A percentile compares a stretch with the other conserved stretches of the same genome.
Conservation (phyloP, 2,888 invertebrate species). For the Aelia acuminata region DNA sequence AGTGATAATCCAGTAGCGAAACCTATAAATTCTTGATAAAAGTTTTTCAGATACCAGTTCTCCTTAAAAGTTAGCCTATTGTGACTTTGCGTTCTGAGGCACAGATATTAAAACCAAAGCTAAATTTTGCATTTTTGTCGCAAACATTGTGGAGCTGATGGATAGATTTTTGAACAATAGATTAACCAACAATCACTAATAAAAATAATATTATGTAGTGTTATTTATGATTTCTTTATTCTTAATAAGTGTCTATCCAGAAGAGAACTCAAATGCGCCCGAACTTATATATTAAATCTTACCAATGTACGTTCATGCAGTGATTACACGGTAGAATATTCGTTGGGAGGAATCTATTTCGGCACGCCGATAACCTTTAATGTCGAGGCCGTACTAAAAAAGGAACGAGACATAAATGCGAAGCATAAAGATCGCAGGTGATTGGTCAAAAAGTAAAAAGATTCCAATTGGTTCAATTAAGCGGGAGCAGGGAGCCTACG, state of each 20-base stretch:
- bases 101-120: too few species aligned
- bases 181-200: too few species aligned
- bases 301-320: background rate
- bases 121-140: too few species aligned
- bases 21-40: too few species aligned
- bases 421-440: slow-evolving; percentile 13
- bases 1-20: too few species aligned
- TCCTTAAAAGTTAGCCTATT: too few species aligned
- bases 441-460: slow-evolving; percentile 14
- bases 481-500: slow-evolving; percentile 1
- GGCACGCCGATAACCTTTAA: background rate
- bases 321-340: background rate
- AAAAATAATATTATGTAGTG: too few species aligned
- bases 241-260: background rate
- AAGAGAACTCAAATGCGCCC: background rate
- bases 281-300: background rate
- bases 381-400: background rate
- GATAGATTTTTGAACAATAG: too few species aligned
- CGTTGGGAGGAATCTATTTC: background rate
- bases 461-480: slow-evolving; percentile 45
- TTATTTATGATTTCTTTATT: too few species aligned
- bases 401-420: slow-evolving; percentile 13
- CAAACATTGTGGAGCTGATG: too few species aligned
- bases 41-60: too few species aligned
- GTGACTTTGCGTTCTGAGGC: too few species aligned